Evolutionary conservation across 2,113 vertebrate genomes (phyloP), one percentile per base, ranked within the genome.

Genomic region (Cariama cristata): DNA sequence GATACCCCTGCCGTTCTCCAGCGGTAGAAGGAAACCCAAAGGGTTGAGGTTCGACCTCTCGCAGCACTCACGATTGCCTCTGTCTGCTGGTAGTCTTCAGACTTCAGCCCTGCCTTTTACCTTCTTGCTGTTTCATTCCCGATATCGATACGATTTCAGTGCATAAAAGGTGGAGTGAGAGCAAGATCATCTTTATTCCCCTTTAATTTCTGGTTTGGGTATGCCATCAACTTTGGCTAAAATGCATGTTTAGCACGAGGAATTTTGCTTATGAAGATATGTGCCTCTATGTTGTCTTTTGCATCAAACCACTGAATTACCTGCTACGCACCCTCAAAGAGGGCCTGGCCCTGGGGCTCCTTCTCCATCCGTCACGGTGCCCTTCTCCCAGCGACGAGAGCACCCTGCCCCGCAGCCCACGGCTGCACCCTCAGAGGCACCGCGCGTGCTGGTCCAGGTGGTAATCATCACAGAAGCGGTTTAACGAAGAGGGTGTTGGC

Each of bases 391-490:
- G 45, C 3, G 9, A 24, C 9, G 64, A 42, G 44, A 28, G 28
- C 35, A 22, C 28, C 28, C 66, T 27, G n/a, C 18, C 27, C 33
- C 1, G 3, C 22, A 49, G 64, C 42, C 27, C 30, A 8, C 5
- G 5, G 35, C 82, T 85, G 45, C 2, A 2, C 50, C 64, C 60
- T 11, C 1, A 1, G 42, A 86, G 62, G 30, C 19, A 12, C 44
- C 1, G 3, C 3, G 2, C 20, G 5, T 0, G 5, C 58, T 21
- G 38, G 16, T 64, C 21, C 58, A 22, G 27, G 23, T n/a, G 42
- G 23, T 14, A 62, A 4, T 10, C 28, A 8, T 18, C 11, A 18
- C 3, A 3, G 40, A 38, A 71, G 22, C 0, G 1, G 56, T 71
- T 62, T 47, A 47, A 33, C 0, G 1, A 55, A 79, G 33, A 71